phyloP scores from a whole-genome alignment of 2,113 vertebrate genomes.

The Zootoca vivipara region DNA sequence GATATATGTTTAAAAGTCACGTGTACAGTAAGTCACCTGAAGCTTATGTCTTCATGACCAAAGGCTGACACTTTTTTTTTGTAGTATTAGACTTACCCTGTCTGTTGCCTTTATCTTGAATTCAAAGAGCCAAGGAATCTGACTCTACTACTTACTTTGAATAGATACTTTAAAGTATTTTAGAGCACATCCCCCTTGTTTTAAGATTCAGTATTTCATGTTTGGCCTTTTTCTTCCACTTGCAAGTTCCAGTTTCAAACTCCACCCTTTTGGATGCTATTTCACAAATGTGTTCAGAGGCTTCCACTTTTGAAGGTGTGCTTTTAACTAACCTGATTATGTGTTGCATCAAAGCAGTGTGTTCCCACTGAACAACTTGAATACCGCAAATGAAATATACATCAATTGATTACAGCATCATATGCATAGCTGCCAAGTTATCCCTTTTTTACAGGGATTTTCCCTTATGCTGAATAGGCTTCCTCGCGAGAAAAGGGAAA shows the following conservation, averaged over 20 bases:
- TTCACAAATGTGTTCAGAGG: conserved; percentile 57
- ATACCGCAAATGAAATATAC: conserved; percentile 72
- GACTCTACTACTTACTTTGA: conserved; percentile 11
- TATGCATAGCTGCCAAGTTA: too few species aligned
- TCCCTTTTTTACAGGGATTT: too few species aligned
- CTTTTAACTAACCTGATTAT: conserved; percentile 58
- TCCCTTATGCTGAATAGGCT: too few species aligned
- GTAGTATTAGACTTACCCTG: neutral
- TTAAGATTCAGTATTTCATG: conserved; percentile 28
- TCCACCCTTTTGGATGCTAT: conserved; percentile 49
- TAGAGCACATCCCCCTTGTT: conserved; percentile 37
- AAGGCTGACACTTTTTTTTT: conserved; percentile 22
- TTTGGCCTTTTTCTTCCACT: conserved; percentile 49
- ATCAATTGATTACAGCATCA: conserved; percentile 63
- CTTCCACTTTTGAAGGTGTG: conserved; percentile 52
- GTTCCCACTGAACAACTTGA: conserved; percentile 65
- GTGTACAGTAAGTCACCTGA: neutral
- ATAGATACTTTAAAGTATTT: conserved; percentile 34
- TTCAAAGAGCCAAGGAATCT: conserved; percentile 14
- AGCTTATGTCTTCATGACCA: neutral
- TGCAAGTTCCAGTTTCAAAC: conserved; percentile 43
- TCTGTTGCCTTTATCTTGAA: neutral
- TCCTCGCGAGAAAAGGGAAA: too few species aligned
- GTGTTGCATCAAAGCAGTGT: conserved; percentile 58
- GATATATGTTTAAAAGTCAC: neutral